Base-by-base conservation (phyloP, 2,888 invertebrate species). In the Pristionchus japonicus region DNA sequence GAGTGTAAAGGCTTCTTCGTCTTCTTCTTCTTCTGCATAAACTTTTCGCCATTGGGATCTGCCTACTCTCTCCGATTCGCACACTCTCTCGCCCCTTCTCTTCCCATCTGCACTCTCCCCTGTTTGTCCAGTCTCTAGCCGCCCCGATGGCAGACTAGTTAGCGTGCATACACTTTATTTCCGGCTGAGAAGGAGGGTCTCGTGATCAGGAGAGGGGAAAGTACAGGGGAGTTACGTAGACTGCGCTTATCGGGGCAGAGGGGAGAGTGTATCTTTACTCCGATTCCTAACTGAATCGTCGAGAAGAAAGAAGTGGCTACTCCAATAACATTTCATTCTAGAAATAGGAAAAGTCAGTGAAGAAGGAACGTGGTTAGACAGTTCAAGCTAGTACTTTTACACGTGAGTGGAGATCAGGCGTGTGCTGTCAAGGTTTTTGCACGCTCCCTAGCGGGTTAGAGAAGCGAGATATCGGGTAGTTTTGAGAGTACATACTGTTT, bases 91-190 rank as follows among this genome's bases (percentile, higher is more conserved):
- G n/a, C 0, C 34, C 77, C 43, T 13, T 27, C 77, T 77, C 77
- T 77, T 9, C 13, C 43, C 11, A 43, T 77, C 77, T 77, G 77
- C 47, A 13, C 77, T 43, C 77, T 77, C 77, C 77, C 4, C 43
- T 77, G 27, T 77, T 77, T 77, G 77, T 34, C 37, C 77, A 13
- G 13, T 77, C 77, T 77, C 77, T 77, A 43, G 23, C 37, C 47
- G n/a, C 43, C 77, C 77, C 27, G 77, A 77, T 77, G 77, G 77
- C 77, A n/a, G 52, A 52, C 52, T 31, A 83, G 49, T 83, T 49
- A 52, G 52, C 49, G 80, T n/a, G 80, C n/a, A 31, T 23, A 23
- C 52, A 49, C 47, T 49, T 83, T 83, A 83, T 49, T 52, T 83
- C 49, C 49, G 82, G 52, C 82, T 52, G 82, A 83, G 52, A 13